phyloP scores from a whole-genome alignment of 1,140 invertebrate species.

The Cyclargus thomasi region DNA sequence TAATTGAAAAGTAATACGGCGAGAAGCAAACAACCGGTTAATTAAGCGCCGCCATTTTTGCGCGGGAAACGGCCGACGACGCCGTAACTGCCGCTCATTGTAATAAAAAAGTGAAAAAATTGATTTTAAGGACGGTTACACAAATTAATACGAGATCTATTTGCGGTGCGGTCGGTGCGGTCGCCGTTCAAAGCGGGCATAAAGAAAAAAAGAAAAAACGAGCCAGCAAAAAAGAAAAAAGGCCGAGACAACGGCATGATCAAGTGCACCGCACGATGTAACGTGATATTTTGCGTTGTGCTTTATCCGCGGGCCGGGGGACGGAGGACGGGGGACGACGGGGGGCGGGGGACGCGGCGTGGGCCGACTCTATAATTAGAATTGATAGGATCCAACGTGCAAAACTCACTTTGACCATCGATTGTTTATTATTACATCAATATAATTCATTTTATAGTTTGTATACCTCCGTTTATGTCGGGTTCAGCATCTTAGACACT shows the following conservation, averaged over 20 bases:
- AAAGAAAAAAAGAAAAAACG: conserved; percentile 50
- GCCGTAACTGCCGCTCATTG: conserved; percentile 22
- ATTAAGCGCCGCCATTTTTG: not conserved
- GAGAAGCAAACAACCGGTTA: not conserved
- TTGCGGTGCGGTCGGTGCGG: conserved; percentile 50
- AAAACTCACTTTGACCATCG: conserved; percentile 1
- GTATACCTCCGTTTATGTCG: too few species aligned
- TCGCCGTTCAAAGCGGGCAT: conserved; percentile 48
- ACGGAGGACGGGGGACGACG: too few species aligned
- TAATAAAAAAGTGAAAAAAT: conserved; percentile 25
- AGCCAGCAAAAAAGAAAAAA: conserved; percentile 9
- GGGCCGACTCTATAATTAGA: conserved; percentile 44
- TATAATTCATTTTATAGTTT: too few species aligned
- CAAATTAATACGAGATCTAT: conserved; percentile 32
- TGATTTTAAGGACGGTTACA: conserved; percentile 43
- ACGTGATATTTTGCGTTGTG: conserved; percentile 59
- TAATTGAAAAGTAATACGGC: conserved; percentile 1
- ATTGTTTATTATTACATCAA: not conserved
- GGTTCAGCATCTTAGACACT: too few species aligned
- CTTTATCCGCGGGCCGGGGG: conserved; percentile 42
- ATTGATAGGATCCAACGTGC: conserved; percentile 19
- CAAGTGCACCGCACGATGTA: conserved; percentile 64
- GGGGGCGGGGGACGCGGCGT: conserved; percentile 29
- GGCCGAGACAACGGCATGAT: conserved; percentile 61
- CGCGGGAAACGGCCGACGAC: not conserved